Percentiles rank a stretch among this genome's conserved stretches.
Evolutionary conservation across 2,797 vertebrate genomes (phyloP).

Genomic region (Lutjanus argentimaculatus): DNA sequence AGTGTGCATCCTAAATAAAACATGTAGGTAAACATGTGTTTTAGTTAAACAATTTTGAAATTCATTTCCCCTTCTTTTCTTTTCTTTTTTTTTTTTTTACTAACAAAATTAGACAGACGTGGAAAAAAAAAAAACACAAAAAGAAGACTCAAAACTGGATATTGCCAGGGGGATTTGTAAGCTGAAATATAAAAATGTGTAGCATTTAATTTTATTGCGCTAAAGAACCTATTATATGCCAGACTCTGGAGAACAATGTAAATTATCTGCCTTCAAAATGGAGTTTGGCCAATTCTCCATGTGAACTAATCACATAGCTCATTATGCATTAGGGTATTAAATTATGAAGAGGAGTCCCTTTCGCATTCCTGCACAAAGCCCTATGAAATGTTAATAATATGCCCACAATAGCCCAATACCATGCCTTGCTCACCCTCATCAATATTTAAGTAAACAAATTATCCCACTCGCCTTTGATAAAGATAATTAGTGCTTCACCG

Average conservation of each 20-base stretch:
- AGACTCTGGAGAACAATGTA: slow-evolving; percentile 99
- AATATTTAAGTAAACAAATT: slow-evolving; percentile 99
- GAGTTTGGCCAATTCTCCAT: slow-evolving; percentile 98
- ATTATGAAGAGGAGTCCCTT: slow-evolving; percentile 99
- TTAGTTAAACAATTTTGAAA: slow-evolving; percentile 90
- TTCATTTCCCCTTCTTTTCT: slow-evolving; percentile 73
- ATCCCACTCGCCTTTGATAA: slow-evolving; percentile 97
- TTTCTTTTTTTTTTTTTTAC: slow-evolving; percentile 42
- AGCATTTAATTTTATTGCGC: slow-evolving; percentile 99
- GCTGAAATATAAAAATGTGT: slow-evolving; percentile 98
- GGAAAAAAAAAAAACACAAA: slow-evolving; percentile 78
- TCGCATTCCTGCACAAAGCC: slow-evolving; percentile 99
- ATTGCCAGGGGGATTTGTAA: slow-evolving; percentile 97
- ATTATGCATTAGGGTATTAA: slow-evolving; percentile 99
- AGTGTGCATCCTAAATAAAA: slow-evolving; percentile 98
- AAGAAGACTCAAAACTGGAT: slow-evolving; percentile 74
- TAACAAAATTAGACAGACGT: slow-evolving; percentile 72
- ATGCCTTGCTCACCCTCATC: slow-evolving; percentile 96
- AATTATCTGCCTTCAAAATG: slow-evolving; percentile 99
- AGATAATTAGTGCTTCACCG: slow-evolving; percentile 97
- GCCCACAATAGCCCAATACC: slow-evolving; percentile 97
- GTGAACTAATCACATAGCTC: slow-evolving; percentile 99
- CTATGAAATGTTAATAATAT: slow-evolving; percentile 99
- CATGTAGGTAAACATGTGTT: slow-evolving; percentile 96
- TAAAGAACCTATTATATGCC: slow-evolving; percentile 99